phyloP scores from a whole-genome alignment of 1,140 invertebrate species.

The Conopomorpha cramerella region DNA sequence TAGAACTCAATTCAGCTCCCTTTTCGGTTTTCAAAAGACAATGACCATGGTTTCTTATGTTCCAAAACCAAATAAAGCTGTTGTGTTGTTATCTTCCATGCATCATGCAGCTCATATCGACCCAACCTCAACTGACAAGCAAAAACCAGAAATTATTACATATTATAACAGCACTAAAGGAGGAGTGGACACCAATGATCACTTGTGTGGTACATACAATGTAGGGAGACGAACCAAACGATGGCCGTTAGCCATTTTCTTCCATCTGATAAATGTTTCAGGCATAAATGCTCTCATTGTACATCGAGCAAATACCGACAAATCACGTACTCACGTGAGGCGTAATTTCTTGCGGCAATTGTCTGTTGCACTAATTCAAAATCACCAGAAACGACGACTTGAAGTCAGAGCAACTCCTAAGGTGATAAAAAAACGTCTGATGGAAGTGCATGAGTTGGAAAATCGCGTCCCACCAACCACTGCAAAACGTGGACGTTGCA shows the following conservation, averaged over 20 bases:
- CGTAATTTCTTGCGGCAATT: too few relatives aligned
- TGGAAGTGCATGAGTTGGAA: too few relatives aligned
- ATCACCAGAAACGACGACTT: too few relatives aligned
- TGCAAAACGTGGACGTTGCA: too few relatives aligned
- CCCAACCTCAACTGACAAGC: conserved; percentile 8
- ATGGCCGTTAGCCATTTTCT: conserved; percentile 25
- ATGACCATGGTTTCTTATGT: conserved; percentile 18
- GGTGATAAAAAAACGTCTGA: too few relatives aligned
- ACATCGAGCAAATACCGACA: too few relatives aligned
- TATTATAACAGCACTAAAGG: conserved; percentile 48
- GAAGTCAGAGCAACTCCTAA: too few relatives aligned
- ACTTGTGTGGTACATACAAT: conserved; percentile 20
- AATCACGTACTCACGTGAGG: too few relatives aligned
- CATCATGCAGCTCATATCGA: conserved; percentile 12
- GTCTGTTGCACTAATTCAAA: too few relatives aligned
- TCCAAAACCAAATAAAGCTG: conserved; percentile 21
- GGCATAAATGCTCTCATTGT: too few relatives aligned
- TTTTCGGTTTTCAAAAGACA: conserved; percentile 21
- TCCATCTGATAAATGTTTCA: conserved; percentile 20
- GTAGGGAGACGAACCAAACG: conserved; percentile 12
- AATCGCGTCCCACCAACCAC: too few relatives aligned
- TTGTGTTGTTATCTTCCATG: conserved; percentile 23
- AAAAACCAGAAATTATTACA: conserved; percentile 30
- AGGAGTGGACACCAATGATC: conserved; percentile 44
- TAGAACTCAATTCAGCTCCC: conserved; percentile 9